Evolutionary conservation across 2,888 invertebrate genomes (phyloP), one percentile per base, ranked within the genome.

Genomic region (Hydropsyche betteni): DNA sequence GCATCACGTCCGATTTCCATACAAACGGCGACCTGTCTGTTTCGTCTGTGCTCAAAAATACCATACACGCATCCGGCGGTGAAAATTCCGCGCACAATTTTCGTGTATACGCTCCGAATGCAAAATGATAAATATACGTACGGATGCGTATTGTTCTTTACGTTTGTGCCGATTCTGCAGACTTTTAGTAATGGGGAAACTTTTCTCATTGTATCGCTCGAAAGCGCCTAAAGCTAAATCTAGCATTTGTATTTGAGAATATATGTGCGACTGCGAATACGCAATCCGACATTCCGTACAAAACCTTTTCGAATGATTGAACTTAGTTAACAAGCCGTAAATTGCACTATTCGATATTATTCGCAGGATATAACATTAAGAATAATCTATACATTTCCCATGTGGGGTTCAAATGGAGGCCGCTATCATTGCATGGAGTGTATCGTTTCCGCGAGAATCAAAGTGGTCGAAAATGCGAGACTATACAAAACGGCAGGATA

Each of bases 181-280:
- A 72, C 58, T 52, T 38, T 68, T 68, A 38, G 69, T 73, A 72
- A 73, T 73, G 61, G 61, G 52, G 75, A 77, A 75, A 73, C 69
- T 75, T 75, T 75, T 64, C 55, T 50, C 75, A 77, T 77, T 61
- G 68, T 75, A 53, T 64, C 70, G 58, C 61, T 52, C 64, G 74
- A 36, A 53, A 69, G 33, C 69, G 74, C 52, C 69, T 44, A 53
- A 74, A 74, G 72, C 36, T 16, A 14, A 55, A 44, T 44, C 44
- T 44, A 44, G 44, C 44, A 44, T 44, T 44, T 44, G 44, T 44
- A 44, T 16, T 55, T 55, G 14, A n/a, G 14, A 55, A 16, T 55
- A 55, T 55, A 16, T 55, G 55, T 55, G 55, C n/a, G 12, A 58
- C 58, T 58, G 16, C 16, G n/a, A 4, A 58, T 58, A 58, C 16